These are phyloP conservation scores for Taenaris catops DNA, from an alignment of 2,888 invertebrate species.

Conservation along the genomic window DNA sequence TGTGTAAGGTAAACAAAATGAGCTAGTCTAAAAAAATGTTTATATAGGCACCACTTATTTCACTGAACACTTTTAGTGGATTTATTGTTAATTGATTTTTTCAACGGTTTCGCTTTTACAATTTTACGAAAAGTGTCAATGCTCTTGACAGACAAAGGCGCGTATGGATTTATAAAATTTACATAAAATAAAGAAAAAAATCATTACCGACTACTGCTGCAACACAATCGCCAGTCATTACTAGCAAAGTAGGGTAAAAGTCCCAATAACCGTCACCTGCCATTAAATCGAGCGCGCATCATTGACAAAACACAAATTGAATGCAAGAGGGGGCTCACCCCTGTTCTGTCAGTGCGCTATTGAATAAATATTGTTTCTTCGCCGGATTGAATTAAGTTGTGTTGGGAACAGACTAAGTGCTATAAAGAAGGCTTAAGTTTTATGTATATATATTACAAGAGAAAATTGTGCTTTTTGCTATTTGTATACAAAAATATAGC, in stretches of 20 bases:
- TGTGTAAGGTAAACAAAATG: too few relatives aligned
- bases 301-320: slow-evolving; percentile 65
- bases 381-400: slow-evolving; percentile 26
- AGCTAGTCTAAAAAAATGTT: too few relatives aligned
- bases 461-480: too few relatives aligned
- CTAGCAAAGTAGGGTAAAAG: slow-evolving; percentile 16
- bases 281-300: slow-evolving; percentile 67
- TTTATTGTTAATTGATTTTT: too few relatives aligned
- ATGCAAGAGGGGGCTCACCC: slow-evolving; percentile 33
- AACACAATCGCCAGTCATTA: slow-evolving; percentile 9
- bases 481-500: too few relatives aligned
- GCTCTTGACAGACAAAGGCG: too few relatives aligned
- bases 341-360: slow-evolving; percentile 25
- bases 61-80: too few relatives aligned
- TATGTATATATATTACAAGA: slow-evolving; percentile 4
- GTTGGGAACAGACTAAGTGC: slow-evolving; percentile 15
- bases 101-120: too few relatives aligned
- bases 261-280: slow-evolving; percentile 58
- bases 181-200: slow-evolving; percentile 2
- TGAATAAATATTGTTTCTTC: slow-evolving; percentile 43
- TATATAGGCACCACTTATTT: too few relatives aligned
- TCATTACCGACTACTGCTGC: not conserved
- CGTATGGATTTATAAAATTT: too few relatives aligned
- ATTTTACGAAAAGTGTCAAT: too few relatives aligned
- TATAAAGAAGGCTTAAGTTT: slow-evolving; percentile 13